Base-by-base conservation (phyloP, 2,888 invertebrate species). In the Campoplex nolae region DNA sequence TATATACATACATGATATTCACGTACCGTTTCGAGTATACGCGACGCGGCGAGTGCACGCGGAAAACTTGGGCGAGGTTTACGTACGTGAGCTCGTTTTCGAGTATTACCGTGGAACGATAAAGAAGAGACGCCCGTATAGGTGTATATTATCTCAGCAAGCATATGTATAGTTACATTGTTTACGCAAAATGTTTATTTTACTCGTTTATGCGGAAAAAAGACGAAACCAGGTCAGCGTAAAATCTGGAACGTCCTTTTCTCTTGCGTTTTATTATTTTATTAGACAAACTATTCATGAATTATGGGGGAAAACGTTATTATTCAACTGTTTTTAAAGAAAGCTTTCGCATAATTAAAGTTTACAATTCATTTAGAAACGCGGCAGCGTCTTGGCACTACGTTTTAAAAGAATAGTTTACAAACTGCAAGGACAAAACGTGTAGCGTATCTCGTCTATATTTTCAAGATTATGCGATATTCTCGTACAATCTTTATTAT, bases 21-120 rank as follows among this genome's bases (percentile, higher is more conserved):
- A 67, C 62, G 51, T 78, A 78, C 32, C 73, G 74, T 85, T 70
- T n/a, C 28, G 51, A 82, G 81, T 68, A 65, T 6, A 6, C 4
- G 38, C 35, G 65, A 32, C 38, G 48, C 48, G 48, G 18, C 28
- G 13, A 28, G 38, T 32, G 77, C 58, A 82, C 87, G 76, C 76
- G 75, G 58, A 45, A 67, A 79, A 70, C 67, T 81, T 73, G 45
- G 51, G 38, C 68, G 32, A 71, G 62, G 45, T 76, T 58, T 75
- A 75, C 58, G 58, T 85, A 83, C 77, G 78, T 78, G 80, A 78
- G 73, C 75, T 58, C 82, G 74, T 86, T 87, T 84, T 65, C 71
- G 79, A 38, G 78, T 77, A 87, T 87, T 84, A 84, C 73, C 68
- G 74, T 73, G 38, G 35, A 83, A 48, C 77, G 87, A 84, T 86